Base-by-base conservation (phyloP, 2,797 vertebrate genomes). In the Acropternis orthonyx region DNA sequence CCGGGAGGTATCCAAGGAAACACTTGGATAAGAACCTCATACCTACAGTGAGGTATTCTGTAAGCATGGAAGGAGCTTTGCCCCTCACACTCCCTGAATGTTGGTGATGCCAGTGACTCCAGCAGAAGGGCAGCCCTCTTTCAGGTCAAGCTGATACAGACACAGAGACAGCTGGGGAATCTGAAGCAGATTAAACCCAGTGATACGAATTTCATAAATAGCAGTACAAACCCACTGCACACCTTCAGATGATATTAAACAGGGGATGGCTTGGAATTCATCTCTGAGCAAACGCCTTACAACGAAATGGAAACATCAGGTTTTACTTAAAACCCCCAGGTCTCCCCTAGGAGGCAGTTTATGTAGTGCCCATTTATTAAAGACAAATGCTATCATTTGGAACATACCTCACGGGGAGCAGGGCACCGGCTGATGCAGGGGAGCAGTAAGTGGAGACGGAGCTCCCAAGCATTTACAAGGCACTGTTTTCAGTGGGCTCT, bases 321-420 rank as follows among this genome's bases (percentile, higher is more conserved):
- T 94, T 96, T 83, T 41, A 72, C 69, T 97, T 84, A 94, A 7
- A 73, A 27, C 46, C 22, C 58, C 61, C 94, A 89, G 91, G 93
- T 91, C 94, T 91, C 94, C 94, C 92, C 63, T 7, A 83, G 90
- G 93, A 95, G 93, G 72, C 51, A n/a, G 59, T 84, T 96, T 69
- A 88, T 85, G 83, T 69, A 67, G 91, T 67, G 86, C 62, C 92
- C 82, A 92, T 92, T 96, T 97, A 96, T 96, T 94, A 89, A 96
- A 96, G 96, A 94, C 96, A 95, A 97, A 91, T 95, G 96, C 75
- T 92, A 85, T 95, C 86, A 83, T 44, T 83, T 34, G 52, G 78
- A 93, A 78, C 77, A 71, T 89, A 86, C 71, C 94, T 94, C 93
- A 92, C 0, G 36, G 9, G 44, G 39, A 41, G 85, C 78, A 44